Evolutionary conservation across 1,140 invertebrate species (phyloP).

Genomic region (Drosophila serrata): DNA sequence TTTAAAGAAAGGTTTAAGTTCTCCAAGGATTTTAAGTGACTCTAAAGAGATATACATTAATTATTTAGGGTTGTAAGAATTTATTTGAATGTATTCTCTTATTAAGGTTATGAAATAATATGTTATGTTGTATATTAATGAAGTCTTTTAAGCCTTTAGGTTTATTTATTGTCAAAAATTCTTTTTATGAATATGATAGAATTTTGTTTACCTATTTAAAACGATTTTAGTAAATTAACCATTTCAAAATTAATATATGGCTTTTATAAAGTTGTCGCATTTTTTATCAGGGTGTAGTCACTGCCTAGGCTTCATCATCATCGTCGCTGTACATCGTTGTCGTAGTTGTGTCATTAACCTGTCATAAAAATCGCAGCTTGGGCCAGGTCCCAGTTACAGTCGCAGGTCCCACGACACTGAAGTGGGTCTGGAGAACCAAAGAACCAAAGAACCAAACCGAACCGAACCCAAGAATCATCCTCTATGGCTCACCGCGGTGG

Average conservation of each 20-base stretch:
- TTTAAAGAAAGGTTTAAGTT: not conserved
- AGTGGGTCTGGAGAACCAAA: not conserved
- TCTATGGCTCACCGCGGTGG: constrained; percentile 66
- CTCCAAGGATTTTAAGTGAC: not conserved
- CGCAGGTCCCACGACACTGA: constrained; percentile 55
- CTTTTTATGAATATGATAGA: not conserved
- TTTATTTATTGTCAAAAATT: not conserved
- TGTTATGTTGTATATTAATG: too few species aligned
- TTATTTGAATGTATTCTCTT: not conserved
- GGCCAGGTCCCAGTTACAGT: constrained; percentile 43
- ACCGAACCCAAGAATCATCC: constrained; percentile 12
- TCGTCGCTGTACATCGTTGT: constrained; percentile 17
- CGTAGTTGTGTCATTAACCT: constrained; percentile 75
- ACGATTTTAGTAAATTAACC: too few species aligned
- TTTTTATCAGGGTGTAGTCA: constrained; percentile 45
- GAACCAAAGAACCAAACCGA: not conserved
- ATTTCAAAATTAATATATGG: too few species aligned
- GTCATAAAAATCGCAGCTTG: constrained; percentile 77
- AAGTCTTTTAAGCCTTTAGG: not conserved
- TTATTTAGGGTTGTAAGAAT: not conserved
- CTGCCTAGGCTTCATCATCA: constrained; percentile 48
- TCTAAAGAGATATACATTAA: not conserved
- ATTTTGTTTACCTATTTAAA: not conserved
- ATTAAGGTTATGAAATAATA: not conserved
- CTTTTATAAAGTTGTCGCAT: not conserved